phyloP scores from a whole-genome alignment of 1,140 invertebrate genomes.

The Rhopalosiphum maidis region DNA sequence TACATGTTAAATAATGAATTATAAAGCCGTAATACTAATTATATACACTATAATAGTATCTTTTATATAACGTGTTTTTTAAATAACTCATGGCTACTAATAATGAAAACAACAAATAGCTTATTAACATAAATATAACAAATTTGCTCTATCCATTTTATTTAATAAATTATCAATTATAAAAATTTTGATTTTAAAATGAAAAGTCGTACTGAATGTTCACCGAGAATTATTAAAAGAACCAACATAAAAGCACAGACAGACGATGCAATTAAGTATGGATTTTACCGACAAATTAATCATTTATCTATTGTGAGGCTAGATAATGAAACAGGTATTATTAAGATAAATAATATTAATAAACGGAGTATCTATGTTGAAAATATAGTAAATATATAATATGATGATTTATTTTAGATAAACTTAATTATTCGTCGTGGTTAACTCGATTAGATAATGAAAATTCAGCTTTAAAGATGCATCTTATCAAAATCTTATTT shows the following conservation, averaged over 20 bases:
- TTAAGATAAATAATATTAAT: not conserved
- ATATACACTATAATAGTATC: too few species aligned
- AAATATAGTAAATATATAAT: not conserved
- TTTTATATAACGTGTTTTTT: not conserved
- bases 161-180: not conserved
- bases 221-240: not conserved
- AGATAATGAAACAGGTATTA: not conserved
- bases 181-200: not conserved
- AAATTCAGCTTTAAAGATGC: not conserved
- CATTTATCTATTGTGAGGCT: not conserved
- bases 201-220: not conserved
- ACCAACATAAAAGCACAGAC: not conserved
- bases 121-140: not conserved
- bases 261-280: not conserved
- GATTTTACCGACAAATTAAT: not conserved
- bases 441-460: not conserved
- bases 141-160: not conserved
- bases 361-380: not conserved
- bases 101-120: not conserved
- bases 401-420: not conserved
- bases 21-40: too few species aligned
- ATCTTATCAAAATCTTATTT: not conserved
- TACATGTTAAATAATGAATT: too few species aligned
- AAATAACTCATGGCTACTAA: not conserved
- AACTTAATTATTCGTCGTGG: slow-evolving; percentile 7